These are phyloP conservation scores for Zaprionus lachaisei DNA, from an alignment of 1,140 invertebrate species.

Conservation along the genomic window DNA sequence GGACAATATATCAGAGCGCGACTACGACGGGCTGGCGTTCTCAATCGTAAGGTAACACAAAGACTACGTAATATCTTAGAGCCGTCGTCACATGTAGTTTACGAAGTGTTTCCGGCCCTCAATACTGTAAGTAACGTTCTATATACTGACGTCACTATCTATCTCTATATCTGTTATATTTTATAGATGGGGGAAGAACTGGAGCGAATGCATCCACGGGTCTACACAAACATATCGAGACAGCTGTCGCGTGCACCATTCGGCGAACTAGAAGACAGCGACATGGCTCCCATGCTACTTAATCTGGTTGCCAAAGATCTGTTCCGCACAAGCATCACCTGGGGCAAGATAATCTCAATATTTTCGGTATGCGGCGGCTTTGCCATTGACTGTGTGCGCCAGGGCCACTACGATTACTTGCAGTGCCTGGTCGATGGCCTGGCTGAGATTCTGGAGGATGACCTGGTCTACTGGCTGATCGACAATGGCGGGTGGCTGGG, in stretches of 20 bases:
- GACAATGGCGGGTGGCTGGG: slow-evolving; percentile 90
- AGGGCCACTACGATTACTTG: slow-evolving; percentile 88
- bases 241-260: slow-evolving; percentile 86
- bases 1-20: slow-evolving; percentile 81
- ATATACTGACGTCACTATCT: background rate
- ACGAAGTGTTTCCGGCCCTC: slow-evolving; percentile 82
- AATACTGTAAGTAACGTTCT: slow-evolving; percentile 69
- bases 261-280: slow-evolving; percentile 85
- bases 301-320: slow-evolving; percentile 87
- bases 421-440: slow-evolving; percentile 87
- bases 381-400: slow-evolving; percentile 89
- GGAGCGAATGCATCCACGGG: slow-evolving; percentile 88
- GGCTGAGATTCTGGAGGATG: slow-evolving; percentile 88
- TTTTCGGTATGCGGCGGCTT: slow-evolving; percentile 89
- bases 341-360: slow-evolving; percentile 89
- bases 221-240: slow-evolving; percentile 87
- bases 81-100: slow-evolving; percentile 76
- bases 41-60: slow-evolving; percentile 81
- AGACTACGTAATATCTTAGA: slow-evolving; percentile 78
- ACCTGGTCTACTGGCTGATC: slow-evolving; percentile 88
- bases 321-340: slow-evolving; percentile 87
- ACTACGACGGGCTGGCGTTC: slow-evolving; percentile 75
- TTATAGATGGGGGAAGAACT: slow-evolving; percentile 84
- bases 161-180: background rate
- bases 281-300: slow-evolving; percentile 86